phyloP scores from a whole-genome alignment of 30 jellyfish, hydroid and myxozoan species.

The Calvadosia cruxmelitensis region DNA sequence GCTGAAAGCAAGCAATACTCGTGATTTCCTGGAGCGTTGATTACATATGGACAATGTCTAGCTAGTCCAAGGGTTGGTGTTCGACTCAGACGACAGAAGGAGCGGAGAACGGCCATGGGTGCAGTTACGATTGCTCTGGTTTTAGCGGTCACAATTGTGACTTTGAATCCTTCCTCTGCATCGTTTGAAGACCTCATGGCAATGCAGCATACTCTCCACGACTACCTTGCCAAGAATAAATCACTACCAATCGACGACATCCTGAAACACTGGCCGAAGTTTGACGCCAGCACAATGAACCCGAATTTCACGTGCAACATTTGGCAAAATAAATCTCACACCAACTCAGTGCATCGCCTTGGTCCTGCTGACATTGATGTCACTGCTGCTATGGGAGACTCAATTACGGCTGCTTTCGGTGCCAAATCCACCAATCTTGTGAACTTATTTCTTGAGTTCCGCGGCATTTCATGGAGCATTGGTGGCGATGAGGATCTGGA shows the following conservation, averaged over 20 bases:
- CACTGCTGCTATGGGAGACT: conserved; percentile 73
- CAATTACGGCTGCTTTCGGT: conserved; percentile 81
- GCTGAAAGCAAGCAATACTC: too few species aligned
- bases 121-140: too few species aligned
- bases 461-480: conserved; percentile 82
- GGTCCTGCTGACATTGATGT: conserved; percentile 61
- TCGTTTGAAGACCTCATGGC: background rate
- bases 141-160: too few species aligned
- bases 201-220: background rate
- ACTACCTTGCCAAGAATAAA: background rate
- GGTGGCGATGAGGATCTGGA: conserved; percentile 58
- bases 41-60: too few species aligned
- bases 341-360: conserved; percentile 51
- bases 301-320: background rate
- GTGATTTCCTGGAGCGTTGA: too few species aligned
- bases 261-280: background rate
- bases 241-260: background rate
- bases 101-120: too few species aligned
- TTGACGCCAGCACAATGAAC: background rate
- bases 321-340: background rate
- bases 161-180: background rate
- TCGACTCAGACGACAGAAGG: too few species aligned
- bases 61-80: too few species aligned
- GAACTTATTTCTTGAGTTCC: conserved; percentile 44
- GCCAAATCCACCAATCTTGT: conserved; percentile 44